Evolutionary conservation across 2,113 vertebrate genomes (phyloP), one percentile per base, ranked within the genome.

Genomic region (Acanthochromis polyacanthus): DNA sequence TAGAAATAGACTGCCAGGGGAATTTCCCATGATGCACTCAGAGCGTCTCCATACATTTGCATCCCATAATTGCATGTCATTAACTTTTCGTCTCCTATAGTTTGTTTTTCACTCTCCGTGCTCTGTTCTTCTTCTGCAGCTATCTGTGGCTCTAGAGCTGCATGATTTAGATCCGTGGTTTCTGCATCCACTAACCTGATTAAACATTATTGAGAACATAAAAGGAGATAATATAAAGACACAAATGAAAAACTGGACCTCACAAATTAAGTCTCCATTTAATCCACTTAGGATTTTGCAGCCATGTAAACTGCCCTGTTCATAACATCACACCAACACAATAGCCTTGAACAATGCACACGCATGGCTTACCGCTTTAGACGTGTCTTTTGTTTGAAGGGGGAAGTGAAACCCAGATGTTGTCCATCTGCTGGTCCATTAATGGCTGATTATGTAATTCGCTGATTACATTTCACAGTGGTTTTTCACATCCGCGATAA

Each of bases 381-480:
- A 59, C 50, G 10, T 0, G 43, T 83, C 28, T 20, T 43, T 51
- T 50, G 17, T 64, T 30, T 53, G 36, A 77, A 74, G 38, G 45
- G 5, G 48, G 61, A 85, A 68, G 22, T 59, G 67, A 74, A 84
- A 83, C 46, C 81, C 83, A 88, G 85, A 88, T 85, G 88, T 70
- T 61, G 38, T 52, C 80, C 89, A 89, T 87, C 84, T 91, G 84
- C 30, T 2, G 3, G 17, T 55, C 53, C 58, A 69, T 71, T 89
- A 89, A 81, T 82, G 69, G 25, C 62, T 52, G 32, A 59, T 89
- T 84, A 81, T 51, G 40, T 84, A 88, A 89, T 40, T 78, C 55
- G 16, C 16, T 52, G 45, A 25, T 52, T 79, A 32, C 68, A 22
- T 71, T 79, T 63, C 48, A 46, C 56, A 51, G 65, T 14, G 3